phyloP scores from a whole-genome alignment of 2,888 invertebrate species.

The Polymixis flavicincta region DNA sequence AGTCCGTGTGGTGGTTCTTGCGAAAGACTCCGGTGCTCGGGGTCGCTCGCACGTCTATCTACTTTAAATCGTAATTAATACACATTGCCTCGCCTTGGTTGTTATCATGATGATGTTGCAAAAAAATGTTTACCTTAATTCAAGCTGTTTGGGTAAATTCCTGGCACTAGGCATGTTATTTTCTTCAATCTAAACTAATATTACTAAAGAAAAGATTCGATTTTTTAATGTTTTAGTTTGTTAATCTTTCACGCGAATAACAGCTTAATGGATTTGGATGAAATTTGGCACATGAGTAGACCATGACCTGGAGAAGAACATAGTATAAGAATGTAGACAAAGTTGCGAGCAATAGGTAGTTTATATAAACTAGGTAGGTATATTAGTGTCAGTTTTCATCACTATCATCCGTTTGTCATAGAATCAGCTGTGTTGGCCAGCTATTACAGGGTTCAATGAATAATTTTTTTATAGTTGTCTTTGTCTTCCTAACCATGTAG shows the following conservation, averaged over 20 bases:
- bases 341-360: too few species aligned
- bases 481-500: not conserved
- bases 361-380: not conserved
- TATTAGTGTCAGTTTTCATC: slow-evolving; percentile 22
- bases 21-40: slow-evolving; percentile 40
- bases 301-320: too few species aligned
- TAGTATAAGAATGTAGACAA: too few species aligned
- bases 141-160: slow-evolving; percentile 5
- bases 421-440: slow-evolving; percentile 16
- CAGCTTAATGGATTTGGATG: too few species aligned
- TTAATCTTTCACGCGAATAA: too few species aligned
- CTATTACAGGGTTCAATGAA: not conserved
- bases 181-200: not conserved
- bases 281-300: too few species aligned
- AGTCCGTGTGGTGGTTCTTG: slow-evolving; percentile 46
- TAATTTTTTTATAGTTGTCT: not conserved
- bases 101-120: slow-evolving; percentile 56
- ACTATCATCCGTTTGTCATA: slow-evolving; percentile 1
- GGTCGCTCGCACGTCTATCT: slow-evolving; percentile 43
- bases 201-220: too few species aligned
- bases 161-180: slow-evolving; percentile 4
- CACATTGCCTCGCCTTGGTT: slow-evolving; percentile 46
- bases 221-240: too few species aligned
- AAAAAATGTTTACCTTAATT: slow-evolving; percentile 42
- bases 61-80: slow-evolving; percentile 52